Evolutionary conservation across 2,888 invertebrate genomes (phyloP).

Genomic region (Argyresthia goedartella): DNA sequence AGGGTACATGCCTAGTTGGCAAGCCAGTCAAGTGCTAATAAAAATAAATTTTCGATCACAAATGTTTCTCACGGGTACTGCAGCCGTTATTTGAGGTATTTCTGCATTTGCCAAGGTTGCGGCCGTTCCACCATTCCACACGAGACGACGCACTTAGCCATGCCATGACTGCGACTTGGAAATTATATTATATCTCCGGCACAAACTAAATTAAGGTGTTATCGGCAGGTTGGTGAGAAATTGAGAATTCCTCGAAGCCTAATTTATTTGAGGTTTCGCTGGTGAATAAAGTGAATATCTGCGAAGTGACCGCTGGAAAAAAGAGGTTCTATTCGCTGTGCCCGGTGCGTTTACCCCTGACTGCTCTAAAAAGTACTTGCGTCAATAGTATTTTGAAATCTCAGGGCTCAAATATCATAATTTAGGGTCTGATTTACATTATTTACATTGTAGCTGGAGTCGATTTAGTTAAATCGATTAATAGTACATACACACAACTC

Average conservation of each 20-base stretch:
- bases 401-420: too few species aligned
- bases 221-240: constrained; percentile 83
- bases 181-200: constrained; percentile 35
- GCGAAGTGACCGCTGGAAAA: constrained; percentile 82
- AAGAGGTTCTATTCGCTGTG: constrained; percentile 89
- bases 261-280: constrained; percentile 90
- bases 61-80: constrained; percentile 54
- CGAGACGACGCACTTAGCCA: constrained; percentile 38
- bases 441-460: too few species aligned
- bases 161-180: constrained; percentile 50
- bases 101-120: constrained; percentile 45
- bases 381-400: too few species aligned
- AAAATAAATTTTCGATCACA: constrained; percentile 25
- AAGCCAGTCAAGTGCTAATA: too few species aligned
- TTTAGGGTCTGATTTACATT: too few species aligned
- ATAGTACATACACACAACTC: too few species aligned
- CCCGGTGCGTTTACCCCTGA: constrained; percentile 97
- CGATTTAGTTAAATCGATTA: too few species aligned
- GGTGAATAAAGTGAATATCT: constrained; percentile 86
- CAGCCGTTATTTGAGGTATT: constrained; percentile 41
- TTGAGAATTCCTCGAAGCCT: constrained; percentile 81
- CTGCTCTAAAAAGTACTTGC: constrained; percentile 91
- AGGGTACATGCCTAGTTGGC: too few species aligned
- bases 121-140: constrained; percentile 44
- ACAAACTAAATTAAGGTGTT: background rate